Evolutionary conservation across 2,113 vertebrate species (phyloP).

Genomic region (Erinaceus europaeus): DNA sequence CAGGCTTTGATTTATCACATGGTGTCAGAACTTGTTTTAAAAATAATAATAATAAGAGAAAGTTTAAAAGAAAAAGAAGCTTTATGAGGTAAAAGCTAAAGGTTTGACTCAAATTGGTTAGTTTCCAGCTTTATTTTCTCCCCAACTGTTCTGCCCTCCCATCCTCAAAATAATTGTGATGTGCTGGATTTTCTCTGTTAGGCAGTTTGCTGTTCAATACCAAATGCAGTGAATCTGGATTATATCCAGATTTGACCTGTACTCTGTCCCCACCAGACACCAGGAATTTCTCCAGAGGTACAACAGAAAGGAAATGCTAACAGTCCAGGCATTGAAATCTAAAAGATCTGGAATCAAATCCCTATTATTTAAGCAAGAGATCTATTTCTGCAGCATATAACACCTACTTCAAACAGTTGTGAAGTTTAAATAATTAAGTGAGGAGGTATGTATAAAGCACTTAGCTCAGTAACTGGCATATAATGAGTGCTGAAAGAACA

Average conservation of each 20-base stretch:
- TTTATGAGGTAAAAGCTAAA: constrained; percentile 73
- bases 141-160: constrained; percentile 72
- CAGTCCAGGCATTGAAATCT: neutral
- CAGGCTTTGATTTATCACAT: constrained; percentile 80
- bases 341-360: neutral
- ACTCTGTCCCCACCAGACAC: neutral
- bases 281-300: neutral
- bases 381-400: neutral
- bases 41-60: no score
- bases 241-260: constrained; percentile 14
- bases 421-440: neutral
- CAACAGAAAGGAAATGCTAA: neutral
- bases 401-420: neutral
- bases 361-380: neutral
- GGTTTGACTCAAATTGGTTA: constrained; percentile 76
- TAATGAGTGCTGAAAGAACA: neutral
- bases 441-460: neutral
- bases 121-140: constrained; percentile 77
- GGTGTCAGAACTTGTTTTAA: constrained; percentile 75
- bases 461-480: neutral
- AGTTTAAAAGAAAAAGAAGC: constrained; percentile 53
- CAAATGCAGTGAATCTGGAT: constrained; percentile 48
- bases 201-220: constrained; percentile 26
- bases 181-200: constrained; percentile 44
- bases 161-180: constrained; percentile 68